These are phyloP conservation scores for Aleiodes alternator DNA, from an alignment of 2,888 invertebrate species.

Conservation along the genomic window DNA sequence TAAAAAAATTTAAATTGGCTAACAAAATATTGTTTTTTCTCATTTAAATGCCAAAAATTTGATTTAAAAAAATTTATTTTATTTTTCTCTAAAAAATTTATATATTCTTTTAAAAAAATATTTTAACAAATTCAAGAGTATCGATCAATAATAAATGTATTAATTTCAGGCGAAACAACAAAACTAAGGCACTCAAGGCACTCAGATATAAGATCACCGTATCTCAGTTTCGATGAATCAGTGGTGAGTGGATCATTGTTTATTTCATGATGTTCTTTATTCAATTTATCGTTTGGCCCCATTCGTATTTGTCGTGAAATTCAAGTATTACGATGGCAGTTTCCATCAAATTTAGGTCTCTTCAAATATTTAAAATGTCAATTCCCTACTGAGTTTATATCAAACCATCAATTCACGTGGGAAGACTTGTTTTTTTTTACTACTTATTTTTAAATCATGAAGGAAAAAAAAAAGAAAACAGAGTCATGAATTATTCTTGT, in stretches of 20 bases:
- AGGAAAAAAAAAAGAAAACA: not conserved
- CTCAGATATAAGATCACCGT: conserved; percentile 65
- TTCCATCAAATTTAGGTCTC: conserved; percentile 47
- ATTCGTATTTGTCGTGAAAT: not conserved
- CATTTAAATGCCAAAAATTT: no score
- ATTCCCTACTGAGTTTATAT: not conserved
- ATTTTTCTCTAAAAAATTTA: no score
- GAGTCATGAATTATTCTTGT: not conserved
- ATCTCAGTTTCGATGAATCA: conserved; percentile 62
- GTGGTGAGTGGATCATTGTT: conserved; percentile 66
- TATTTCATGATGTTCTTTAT: conserved; percentile 49
- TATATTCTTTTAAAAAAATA: not conserved
- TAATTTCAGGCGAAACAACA: conserved; percentile 65
- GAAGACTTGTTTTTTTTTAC: not conserved
- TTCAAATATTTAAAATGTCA: conserved; percentile 32
- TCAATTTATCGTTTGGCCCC: conserved; percentile 50
- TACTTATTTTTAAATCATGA: conserved; percentile 2
- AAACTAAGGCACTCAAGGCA: conserved; percentile 73
- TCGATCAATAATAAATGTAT: conserved; percentile 5
- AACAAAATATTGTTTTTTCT: no score
- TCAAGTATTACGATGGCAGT: conserved; percentile 24
- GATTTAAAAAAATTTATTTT: no score
- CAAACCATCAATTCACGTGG: not conserved
- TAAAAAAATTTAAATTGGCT: no score
- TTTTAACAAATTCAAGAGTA: not conserved